Evolutionary conservation across 1,140 invertebrate species (phyloP).

Genomic region (Polypedilum pembai): DNA sequence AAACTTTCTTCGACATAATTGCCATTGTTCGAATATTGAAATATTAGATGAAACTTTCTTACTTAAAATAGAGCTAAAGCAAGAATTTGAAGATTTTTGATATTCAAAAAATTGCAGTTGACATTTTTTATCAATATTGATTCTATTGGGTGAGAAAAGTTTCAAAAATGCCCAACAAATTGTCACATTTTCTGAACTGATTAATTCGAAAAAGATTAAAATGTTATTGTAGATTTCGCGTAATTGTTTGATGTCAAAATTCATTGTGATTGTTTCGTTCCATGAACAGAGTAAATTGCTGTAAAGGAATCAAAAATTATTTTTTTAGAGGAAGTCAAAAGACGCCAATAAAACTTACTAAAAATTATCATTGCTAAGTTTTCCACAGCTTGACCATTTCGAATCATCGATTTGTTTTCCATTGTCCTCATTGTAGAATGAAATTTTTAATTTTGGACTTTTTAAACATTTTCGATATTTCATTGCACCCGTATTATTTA

Average conservation of each 20-base stretch:
- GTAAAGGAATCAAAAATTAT: not conserved
- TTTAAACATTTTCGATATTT: not conserved
- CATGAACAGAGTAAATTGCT: not conserved
- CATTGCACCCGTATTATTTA: not conserved
- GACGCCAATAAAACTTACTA: not conserved
- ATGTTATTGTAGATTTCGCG: not conserved
- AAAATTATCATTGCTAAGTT: not conserved
- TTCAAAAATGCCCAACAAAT: constrained; percentile 17
- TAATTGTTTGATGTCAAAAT: not conserved
- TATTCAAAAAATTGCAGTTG: not conserved
- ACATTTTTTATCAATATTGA: constrained; percentile 9
- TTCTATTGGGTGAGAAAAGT: not conserved
- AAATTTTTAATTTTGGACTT: not conserved
- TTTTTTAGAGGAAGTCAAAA: not conserved
- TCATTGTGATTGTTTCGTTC: not conserved
- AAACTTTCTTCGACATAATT: not conserved
- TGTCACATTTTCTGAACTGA: not conserved
- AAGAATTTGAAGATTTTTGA: not conserved
- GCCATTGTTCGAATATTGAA: not conserved
- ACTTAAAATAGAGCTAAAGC: not conserved
- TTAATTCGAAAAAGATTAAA: not conserved
- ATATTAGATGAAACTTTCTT: not conserved
- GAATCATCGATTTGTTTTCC: not conserved
- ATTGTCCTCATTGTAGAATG: not conserved
- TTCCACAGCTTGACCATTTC: not conserved